Conservation (phyloP, 2,888 invertebrate genomes). For the Leptura quadrifasciata region DNA sequence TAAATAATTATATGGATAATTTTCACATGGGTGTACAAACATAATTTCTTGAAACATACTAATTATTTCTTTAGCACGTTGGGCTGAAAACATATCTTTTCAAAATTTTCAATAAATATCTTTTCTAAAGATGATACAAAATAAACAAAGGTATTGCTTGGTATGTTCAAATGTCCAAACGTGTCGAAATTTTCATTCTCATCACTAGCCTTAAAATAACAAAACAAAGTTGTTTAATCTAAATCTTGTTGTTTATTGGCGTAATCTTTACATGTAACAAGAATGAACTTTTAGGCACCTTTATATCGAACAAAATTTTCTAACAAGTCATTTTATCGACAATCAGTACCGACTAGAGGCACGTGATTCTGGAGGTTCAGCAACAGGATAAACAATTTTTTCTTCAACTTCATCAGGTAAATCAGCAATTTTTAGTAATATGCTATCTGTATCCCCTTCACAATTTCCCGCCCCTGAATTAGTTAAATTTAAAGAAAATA, state of each 20-base stretch:
- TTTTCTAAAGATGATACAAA: not conserved
- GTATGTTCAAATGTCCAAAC: not conserved
- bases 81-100: not conserved
- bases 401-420: not conserved
- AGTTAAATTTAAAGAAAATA: slow-evolving; percentile 29
- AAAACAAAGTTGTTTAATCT: no score
- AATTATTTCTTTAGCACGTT: not conserved
- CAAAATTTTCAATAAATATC: not conserved
- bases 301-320: not conserved
- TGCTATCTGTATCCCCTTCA: not conserved
- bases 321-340: not conserved
- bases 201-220: no score
- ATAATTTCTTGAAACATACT: not conserved
- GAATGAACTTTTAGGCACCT: not conserved
- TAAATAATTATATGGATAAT: not conserved
- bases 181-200: no score
- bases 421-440: not conserved
- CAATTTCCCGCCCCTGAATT: not conserved
- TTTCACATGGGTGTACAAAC: not conserved
- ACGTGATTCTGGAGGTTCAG: not conserved
- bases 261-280: not conserved
- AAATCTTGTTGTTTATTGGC: not conserved
- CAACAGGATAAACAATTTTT: not conserved
- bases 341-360: not conserved
- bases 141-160: not conserved